Evolutionary conservation across 2,113 vertebrate genomes (phyloP).

Genomic region (Loxodonta africana): DNA sequence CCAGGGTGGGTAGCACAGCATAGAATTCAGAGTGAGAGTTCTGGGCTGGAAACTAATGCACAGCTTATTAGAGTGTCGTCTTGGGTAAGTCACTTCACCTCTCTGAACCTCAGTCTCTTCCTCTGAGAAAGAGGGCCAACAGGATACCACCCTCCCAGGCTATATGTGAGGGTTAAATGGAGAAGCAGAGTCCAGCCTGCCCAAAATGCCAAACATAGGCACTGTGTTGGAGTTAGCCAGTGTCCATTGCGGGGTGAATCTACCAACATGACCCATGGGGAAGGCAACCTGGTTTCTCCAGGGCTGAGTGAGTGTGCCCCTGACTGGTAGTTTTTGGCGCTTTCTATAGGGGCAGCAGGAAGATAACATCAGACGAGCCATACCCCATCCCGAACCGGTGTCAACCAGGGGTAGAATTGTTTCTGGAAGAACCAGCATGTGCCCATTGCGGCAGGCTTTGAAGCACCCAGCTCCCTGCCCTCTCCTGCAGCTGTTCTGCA

Average conservation of each 20-base stretch:
- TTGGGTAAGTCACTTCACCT: neutral
- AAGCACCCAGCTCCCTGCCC: neutral
- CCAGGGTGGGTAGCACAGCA: rapidly evolving
- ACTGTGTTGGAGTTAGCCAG: rapidly evolving
- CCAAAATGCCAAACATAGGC: rapidly evolving
- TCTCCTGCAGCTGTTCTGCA: rapidly evolving
- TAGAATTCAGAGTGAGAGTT: neutral
- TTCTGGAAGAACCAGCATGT: neutral
- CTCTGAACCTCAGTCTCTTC: neutral
- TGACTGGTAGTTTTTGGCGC: neutral
- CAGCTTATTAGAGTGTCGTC: neutral
- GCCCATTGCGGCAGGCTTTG: neutral
- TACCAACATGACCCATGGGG: neutral
- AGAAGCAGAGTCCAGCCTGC: neutral
- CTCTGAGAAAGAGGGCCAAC: neutral
- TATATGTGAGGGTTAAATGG: neutral
- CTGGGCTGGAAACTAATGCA: neutral
- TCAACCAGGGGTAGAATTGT: rapidly evolving
- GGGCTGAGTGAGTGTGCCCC: neutral
- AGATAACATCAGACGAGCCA: rapidly evolving
- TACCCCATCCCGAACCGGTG: neutral
- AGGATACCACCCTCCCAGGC: rapidly evolving
- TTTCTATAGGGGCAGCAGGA: neutral
- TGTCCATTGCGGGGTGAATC: neutral
- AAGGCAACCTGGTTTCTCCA: neutral